Evolutionary conservation across 2,888 invertebrate species (phyloP), one percentile per base, ranked within the genome.

Genomic region (Sylvicola fuscatus): DNA sequence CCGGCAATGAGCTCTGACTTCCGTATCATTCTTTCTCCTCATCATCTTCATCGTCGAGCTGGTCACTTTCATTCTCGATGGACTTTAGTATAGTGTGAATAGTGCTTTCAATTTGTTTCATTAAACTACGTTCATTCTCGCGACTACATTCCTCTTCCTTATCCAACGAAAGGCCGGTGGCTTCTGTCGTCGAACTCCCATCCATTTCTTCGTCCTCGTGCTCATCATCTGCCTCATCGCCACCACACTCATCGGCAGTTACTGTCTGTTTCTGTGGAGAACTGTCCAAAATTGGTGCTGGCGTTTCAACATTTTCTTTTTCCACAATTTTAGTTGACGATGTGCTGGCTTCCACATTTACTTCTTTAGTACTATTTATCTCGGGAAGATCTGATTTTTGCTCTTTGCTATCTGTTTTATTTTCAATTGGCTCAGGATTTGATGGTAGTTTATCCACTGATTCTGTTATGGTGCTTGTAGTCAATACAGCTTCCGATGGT

Each of bases 81-180:
- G 57, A 49, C 35, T 47, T 45, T 31, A 58, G 47, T 42, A 58
- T 56, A 37, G 48, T 50, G 38, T 52, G 51, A 15, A 58, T 56
- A 37, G 56, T 56, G n/a, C 53, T 50, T 39, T 58, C 56, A 50
- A 58, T 56, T 15, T 54, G 56, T 27, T 47, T 46, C 39, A 58
- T 40, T 2, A 51, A 45, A 43, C 47, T 51, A 4, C 53, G 44
- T n/a, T 54, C 51, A 33, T 52, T 50, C 33, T 54, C 49, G 13
- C 50, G 50, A 38, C 55, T 55, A 36, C 57, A 56, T 10, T 49
- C 46, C 3, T 50, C 33, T 15, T 54, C 50, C 42, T 52, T 51
- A 35, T 56, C 51, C 13, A 28, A 27, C 32, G 26, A 33, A 26
- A 10, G 31, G 14, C 14, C 21, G 14, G 11, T 14, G 11, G 27